Percentiles rank a stretch among this genome's conserved stretches.
phyloP scores from a whole-genome alignment of 2,888 invertebrate species.

The Pachycephus smyrnensis region DNA sequence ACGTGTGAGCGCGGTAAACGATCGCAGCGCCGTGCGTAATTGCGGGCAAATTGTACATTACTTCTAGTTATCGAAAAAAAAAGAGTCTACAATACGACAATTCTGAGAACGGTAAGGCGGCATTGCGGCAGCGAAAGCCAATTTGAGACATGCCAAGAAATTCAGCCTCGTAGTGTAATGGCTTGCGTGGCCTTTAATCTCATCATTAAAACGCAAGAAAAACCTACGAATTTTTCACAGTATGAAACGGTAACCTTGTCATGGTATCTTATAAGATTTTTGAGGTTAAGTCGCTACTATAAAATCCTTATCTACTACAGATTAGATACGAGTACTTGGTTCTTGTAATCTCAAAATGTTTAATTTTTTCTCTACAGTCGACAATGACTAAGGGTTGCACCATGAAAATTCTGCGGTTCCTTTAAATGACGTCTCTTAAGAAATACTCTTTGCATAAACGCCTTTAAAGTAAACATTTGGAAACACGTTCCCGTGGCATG shows the following conservation, averaged over 20 bases:
- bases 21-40: neutral
- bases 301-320: neutral
- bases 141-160: neutral
- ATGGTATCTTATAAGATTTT: neutral
- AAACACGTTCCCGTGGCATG: conserved; percentile 56
- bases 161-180: neutral
- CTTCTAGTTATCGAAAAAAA: neutral
- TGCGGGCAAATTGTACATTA: neutral
- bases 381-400: neutral
- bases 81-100: neutral
- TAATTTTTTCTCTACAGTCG: neutral
- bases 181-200: neutral
- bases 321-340: neutral
- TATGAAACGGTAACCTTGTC: neutral
- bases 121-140: neutral
- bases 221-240: neutral
- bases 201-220: neutral
- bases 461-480: conserved; percentile 58
- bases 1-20: neutral
- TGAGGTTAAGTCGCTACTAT: neutral
- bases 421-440: neutral
- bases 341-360: neutral
- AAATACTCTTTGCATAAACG: conserved; percentile 35
- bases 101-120: neutral
- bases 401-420: neutral